Base-by-base conservation (phyloP, 2,113 vertebrate species). In the Mesembrinibis cayennensis region DNA sequence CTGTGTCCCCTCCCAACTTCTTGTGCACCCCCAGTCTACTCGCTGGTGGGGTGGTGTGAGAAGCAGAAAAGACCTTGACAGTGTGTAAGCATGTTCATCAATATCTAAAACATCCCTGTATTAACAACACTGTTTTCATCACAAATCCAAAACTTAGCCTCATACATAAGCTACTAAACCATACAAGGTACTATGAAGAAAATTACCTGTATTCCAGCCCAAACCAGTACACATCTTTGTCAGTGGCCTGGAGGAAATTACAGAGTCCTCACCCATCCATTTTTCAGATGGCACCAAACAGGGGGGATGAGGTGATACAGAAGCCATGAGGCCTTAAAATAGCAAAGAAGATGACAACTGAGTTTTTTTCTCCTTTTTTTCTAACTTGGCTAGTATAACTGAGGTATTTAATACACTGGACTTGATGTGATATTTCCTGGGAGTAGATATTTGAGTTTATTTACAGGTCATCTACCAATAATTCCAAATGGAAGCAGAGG, bases 11-110 rank as follows among this genome's bases (percentile, higher is more conserved):
- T 72, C 58, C 40, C 52, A 79, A 1, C 6, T 20, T 9, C 32
- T 44, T 44, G 27, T n/a, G 6, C 62, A 12, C 30, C 10, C 9
- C 13, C 22, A 21, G 59, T 13, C 49, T 25, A 0, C 34, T 61
- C 0, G 0, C 45, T 55, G 40, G 6, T 7, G 3, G 8, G 42
- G 16, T 2, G 4, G 42, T 4, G 1, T 47, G 26, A 38, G 36
- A 9, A 76, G 4, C 22, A 63, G 77, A 63, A 50, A 55, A 91
- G 22, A 4, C 40, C 30, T 67, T 47, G 47, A 9, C 13, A 4
- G 16, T 49, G 12, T 44, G 27, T 61, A 29, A 76, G 32, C 27
- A 19, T 34, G 26, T 10, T 71, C 19, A 61, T 5, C 15, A 44
- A 2, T 49, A n/a, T 9, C 23, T 7, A 14, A 78, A 91, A 14